Base-by-base conservation (phyloP, 1,140 invertebrate genomes). In the fruit fly (Drosophila melanogaster) region DNA sequence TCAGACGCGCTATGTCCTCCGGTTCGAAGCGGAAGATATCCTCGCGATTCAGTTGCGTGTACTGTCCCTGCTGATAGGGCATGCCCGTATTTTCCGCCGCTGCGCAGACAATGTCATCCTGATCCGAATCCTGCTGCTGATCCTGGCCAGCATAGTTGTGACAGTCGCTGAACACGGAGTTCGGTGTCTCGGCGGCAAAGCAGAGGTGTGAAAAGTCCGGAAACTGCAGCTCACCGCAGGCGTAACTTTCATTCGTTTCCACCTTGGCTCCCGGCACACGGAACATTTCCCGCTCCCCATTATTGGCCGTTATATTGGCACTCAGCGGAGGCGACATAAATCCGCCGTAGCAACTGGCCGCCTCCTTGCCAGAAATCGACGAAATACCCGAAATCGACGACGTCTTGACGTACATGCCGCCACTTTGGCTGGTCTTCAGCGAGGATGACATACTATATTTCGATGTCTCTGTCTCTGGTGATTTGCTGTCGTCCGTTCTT, bases 11-110 rank as follows among this genome's bases (percentile, higher is more conserved):
- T 43, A 92, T 92, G 24, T 92, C 90, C 72, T 92, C 91, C 15
- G 91, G 91, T 60, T 92, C 91, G 46, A 92, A 92, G 19, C 91
- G 91, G 43, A 92, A 92, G 22, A 92, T 77, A 61, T 91, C 90
- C 64, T 92, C 90, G 15, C 89, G 75, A 33, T 85, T 86, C 1
- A 89, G 67, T 51, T 90, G 81, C 0, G 81, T 80, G 53, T 89
- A 89, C 30, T 89, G 84, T 12, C 84, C 84, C 84, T 89, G 79
- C 46, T 89, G 87, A 51, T 79, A 89, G 6, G 51, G 73, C 51
- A 71, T 84, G 1, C 79, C 73, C 2, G 67, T 65, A 7, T 62
- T 60, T 14, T 71, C 79, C 0, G 62, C 62, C 0, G 50, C 12
- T 0, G 85, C 85, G 38, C 85, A 89, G 4, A 89, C 85, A 12